Evolutionary conservation across 1,140 invertebrate species (phyloP).

Genomic region (Monomorium pharaonis): DNA sequence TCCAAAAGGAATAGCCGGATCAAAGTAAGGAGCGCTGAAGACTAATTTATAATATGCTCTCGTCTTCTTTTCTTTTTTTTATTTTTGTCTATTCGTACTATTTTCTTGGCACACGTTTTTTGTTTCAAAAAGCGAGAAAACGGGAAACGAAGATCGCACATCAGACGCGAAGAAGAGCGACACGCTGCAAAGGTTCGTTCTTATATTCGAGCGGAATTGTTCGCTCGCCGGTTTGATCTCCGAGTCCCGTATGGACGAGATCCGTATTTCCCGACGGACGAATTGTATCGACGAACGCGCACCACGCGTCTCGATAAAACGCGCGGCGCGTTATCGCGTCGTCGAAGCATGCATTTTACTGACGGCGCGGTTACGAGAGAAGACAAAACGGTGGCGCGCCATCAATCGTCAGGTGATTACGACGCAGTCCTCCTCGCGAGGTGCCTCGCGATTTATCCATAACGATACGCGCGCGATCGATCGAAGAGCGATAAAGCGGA

Average conservation of each 20-base stretch:
- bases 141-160: no score
- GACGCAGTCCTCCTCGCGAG: slow-evolving; percentile 31
- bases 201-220: no score
- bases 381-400: neutral
- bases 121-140: no score
- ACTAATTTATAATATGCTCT: no score
- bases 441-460: slow-evolving; percentile 12
- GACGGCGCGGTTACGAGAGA: neutral
- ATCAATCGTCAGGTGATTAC: slow-evolving; percentile 33
- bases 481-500: slow-evolving; percentile 35
- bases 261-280: neutral
- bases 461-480: slow-evolving; percentile 38
- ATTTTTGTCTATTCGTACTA: no score
- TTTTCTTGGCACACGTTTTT: no score
- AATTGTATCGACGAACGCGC: neutral
- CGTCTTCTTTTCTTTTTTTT: no score
- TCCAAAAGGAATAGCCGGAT: neutral
- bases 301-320: neutral
- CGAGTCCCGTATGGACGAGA: no score
- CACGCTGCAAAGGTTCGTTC: no score
- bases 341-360: slow-evolving; percentile 14
- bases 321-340: neutral
- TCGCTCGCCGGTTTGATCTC: no score
- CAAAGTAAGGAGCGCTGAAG: neutral
- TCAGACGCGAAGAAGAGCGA: no score